These are phyloP conservation scores for Formica aserva DNA, from an alignment of 2,888 invertebrate genomes.

Conservation along the genomic window DNA sequence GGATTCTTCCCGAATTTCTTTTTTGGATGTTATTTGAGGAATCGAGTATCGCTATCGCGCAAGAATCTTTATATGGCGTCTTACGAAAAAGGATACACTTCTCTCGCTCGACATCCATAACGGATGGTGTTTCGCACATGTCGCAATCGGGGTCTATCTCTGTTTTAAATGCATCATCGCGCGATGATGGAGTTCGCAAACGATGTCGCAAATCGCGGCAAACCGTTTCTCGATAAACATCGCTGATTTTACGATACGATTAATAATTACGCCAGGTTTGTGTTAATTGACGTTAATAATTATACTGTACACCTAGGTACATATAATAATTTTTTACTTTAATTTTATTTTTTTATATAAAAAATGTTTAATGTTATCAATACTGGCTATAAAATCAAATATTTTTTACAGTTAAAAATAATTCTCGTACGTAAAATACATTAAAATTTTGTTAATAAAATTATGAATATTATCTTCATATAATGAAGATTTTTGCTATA, in stretches of 20 bases:
- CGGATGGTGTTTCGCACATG: conserved; percentile 31
- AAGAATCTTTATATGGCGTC: conserved; percentile 21
- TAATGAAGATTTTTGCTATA: background rate
- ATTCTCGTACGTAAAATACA: background rate
- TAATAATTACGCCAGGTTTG: background rate
- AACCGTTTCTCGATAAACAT: conserved; percentile 1
- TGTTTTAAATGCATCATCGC: conserved; percentile 34
- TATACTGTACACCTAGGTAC: background rate
- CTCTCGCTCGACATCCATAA: conserved; percentile 15
- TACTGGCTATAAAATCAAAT: no score
- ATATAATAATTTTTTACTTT: background rate
- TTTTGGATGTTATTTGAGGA: conserved; percentile 19
- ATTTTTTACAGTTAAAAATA: background rate
- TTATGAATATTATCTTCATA: background rate
- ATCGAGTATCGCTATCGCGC: background rate
- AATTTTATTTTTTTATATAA: conserved; percentile 9
- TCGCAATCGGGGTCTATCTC: conserved; percentile 24
- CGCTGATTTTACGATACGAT: background rate
- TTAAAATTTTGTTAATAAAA: background rate
- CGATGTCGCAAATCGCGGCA: conserved; percentile 7
- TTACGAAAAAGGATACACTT: conserved; percentile 33
- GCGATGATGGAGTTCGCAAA: conserved; percentile 8
- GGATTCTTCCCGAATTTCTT: conserved; percentile 36
- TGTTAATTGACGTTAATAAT: conserved; percentile 13
- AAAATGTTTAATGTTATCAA: no score